Evolutionary conservation across 1,140 invertebrate species (phyloP).

Genomic region (Bombus affinis): DNA sequence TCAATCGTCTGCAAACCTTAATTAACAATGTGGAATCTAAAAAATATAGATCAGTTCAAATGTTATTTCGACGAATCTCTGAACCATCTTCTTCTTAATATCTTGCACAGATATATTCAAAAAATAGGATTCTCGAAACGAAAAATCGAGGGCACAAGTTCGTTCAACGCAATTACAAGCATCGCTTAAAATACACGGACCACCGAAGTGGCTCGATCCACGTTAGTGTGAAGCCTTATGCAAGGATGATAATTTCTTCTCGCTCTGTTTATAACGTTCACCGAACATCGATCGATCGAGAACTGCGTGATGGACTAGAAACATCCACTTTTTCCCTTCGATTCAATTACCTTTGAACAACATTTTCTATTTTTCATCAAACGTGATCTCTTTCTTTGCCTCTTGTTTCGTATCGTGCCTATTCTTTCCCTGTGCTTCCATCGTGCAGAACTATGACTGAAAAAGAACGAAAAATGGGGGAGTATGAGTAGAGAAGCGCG

Average conservation of each 20-base stretch:
- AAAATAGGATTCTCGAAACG: not conserved
- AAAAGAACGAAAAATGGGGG: not conserved
- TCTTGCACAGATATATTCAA: not conserved
- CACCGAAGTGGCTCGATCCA: constrained; percentile 12
- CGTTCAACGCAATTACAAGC: constrained; percentile 21
- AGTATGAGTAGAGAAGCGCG: not conserved
- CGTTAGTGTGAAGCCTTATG: constrained; percentile 32
- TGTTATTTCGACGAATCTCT: no score
- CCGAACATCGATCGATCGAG: constrained; percentile 29
- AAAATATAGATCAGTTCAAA: no score
- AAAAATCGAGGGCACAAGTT: constrained; percentile 21
- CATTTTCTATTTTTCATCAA: not conserved
- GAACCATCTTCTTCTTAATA: no score
- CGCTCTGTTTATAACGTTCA: constrained; percentile 52
- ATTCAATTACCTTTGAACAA: not conserved
- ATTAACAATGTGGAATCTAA: no score
- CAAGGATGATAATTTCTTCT: constrained; percentile 48
- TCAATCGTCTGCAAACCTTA: no score
- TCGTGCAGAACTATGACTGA: not conserved
- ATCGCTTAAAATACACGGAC: constrained; percentile 42
- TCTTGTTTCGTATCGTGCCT: no score
- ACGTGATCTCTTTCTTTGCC: not conserved
- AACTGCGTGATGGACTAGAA: constrained; percentile 38
- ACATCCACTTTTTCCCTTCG: not conserved
- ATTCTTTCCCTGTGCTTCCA: not conserved